Conservation (phyloP, 1,140 invertebrate species). For the Dendroctonus ponderosae region DNA sequence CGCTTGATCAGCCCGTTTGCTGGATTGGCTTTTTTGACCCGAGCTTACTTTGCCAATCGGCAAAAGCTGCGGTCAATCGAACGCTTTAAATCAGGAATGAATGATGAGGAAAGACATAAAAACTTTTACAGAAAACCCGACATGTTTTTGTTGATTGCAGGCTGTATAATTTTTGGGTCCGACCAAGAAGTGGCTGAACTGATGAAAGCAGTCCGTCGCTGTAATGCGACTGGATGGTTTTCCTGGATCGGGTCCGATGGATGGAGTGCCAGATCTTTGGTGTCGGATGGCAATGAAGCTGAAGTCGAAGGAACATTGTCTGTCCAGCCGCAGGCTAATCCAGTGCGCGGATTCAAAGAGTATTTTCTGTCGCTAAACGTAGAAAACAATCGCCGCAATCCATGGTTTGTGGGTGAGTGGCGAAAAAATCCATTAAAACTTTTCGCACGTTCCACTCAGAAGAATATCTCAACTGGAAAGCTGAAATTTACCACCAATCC, state of each 20-base stretch:
- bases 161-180: conserved; percentile 93
- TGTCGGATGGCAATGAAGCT: conserved; percentile 83
- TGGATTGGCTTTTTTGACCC: too few relatives aligned
- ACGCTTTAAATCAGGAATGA: too few relatives aligned
- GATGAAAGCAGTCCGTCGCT: conserved; percentile 84
- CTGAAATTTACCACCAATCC: too few relatives aligned
- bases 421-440: not conserved
- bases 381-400: conserved; percentile 84
- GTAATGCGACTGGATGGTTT: conserved; percentile 86
- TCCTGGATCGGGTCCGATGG: conserved; percentile 95
- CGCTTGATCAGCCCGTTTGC: too few relatives aligned
- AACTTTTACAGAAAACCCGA: too few relatives aligned
- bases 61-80: too few relatives aligned
- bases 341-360: conserved; percentile 81
- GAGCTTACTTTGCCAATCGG: too few relatives aligned
- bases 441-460: not conserved
- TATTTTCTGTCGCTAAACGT: conserved; percentile 85
- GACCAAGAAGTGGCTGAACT: conserved; percentile 94
- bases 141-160: conserved; percentile 55
- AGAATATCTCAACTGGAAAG: too few relatives aligned
- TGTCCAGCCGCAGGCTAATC: conserved; percentile 86
- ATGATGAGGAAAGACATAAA: too few relatives aligned
- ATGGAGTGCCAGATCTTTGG: conserved; percentile 83
- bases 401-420: conserved; percentile 84
- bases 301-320: conserved; percentile 90